Base-by-base conservation (phyloP, 2,888 invertebrate genomes). In the Spodoptera exigua region DNA sequence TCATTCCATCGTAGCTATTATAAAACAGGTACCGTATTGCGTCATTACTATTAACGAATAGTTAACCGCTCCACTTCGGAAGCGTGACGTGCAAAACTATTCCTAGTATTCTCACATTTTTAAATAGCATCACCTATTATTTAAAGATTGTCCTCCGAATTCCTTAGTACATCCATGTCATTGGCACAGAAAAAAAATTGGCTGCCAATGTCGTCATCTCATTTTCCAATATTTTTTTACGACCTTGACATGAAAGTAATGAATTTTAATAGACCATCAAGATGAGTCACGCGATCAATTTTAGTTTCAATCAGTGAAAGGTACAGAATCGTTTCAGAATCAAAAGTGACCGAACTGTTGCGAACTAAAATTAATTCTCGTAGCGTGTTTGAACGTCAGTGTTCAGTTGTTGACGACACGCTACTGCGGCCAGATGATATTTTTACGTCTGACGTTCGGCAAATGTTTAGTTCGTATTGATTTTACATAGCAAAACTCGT, bases 61-160 rank as follows among this genome's bases (percentile, higher is more conserved):
- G 81, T 80, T 88, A 88, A 88, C 87, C 82, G 85, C 76, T 82
- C 83, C 74, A 85, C 84, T 86, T 83, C 76, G 74, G 55, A 78
- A 82, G 71, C 58, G 84, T 92, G 90, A 92, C 91, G 91, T 86
- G 70, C 70, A 67, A 61, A 73, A 81, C 88, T 93, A 93, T 93
- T 93, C 90, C 82, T 83, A 86, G 86, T 84, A 83, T 88, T 80
- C 83, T 80, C 77, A 80, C 84, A 86, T 85, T 89, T 27, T 89
- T 88, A 84, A 89, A 91, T 88, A 90, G 82, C 88, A 83, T 86
- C 89, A 87, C 79, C 87, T 81, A 88, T 90, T 91, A 92, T 93
- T 92, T 91, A 85, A 75, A 86, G 86, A 86, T 76, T 83, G 86
- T 87, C 87, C 80, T 81, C 82, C 78, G 80, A 89, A 89, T 89